A percentile compares a stretch with the other conserved stretches of the same genome.
Evolutionary conservation across 2,888 invertebrate genomes (phyloP).

Genomic region (Andrena fulva): DNA sequence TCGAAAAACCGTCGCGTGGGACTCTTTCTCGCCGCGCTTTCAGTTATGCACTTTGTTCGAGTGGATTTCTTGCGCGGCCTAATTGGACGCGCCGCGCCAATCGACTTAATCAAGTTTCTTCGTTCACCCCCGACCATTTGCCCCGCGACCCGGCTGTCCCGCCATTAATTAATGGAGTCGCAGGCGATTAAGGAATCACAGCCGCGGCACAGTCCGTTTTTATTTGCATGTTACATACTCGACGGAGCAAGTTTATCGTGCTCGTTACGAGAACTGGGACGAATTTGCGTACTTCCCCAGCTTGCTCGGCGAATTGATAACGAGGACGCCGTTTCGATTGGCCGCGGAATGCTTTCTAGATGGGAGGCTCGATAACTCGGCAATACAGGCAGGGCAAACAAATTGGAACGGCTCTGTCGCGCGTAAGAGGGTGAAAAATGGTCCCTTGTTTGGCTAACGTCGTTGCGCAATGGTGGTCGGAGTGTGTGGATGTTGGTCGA

Average conservation of each 20-base stretch:
- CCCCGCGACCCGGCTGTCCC: neutral
- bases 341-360: too few relatives aligned
- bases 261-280: constrained; percentile 27
- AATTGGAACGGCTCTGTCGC: too few relatives aligned
- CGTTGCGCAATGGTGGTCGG: too few relatives aligned
- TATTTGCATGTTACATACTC: constrained; percentile 27
- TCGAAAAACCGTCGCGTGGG: neutral
- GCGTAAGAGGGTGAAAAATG: too few relatives aligned
- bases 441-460: too few relatives aligned
- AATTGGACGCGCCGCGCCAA: constrained; percentile 11
- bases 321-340: too few relatives aligned
- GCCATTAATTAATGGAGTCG: constrained; percentile 35
- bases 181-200: constrained; percentile 18
- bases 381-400: too few relatives aligned
- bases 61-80: neutral
- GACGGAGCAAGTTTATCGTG: constrained; percentile 26
- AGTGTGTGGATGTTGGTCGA: too few relatives aligned
- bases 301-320: too few relatives aligned
- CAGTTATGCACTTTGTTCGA: constrained; percentile 20
- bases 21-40: neutral
- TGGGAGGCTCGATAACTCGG: too few relatives aligned
- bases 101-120: constrained; percentile 44
- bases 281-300: neutral
- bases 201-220: neutral
- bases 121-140: constrained; percentile 1